A percentile compares a stretch with the other conserved stretches of the same genome.
Conservation (phyloP, 2,888 invertebrate genomes). For the Platerodrilus igneus region DNA sequence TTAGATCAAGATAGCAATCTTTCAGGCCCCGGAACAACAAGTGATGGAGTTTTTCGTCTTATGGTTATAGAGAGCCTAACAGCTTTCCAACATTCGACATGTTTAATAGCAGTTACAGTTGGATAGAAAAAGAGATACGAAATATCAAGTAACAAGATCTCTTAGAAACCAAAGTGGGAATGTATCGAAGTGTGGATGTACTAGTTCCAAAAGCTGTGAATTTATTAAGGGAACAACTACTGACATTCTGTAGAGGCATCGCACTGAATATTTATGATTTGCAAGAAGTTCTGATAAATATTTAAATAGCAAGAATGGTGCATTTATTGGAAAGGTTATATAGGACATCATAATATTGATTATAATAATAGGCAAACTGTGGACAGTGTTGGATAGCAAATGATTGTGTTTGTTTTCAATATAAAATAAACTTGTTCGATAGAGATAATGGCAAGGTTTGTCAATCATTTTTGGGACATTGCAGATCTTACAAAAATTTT, state of each 20-base stretch:
- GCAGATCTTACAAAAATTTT: no score
- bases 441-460: no score
- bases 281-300: conserved; percentile 66
- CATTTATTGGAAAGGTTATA: conserved; percentile 59
- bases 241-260: conserved; percentile 72
- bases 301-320: conserved; percentile 49
- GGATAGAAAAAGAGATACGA: conserved; percentile 63
- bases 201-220: conserved; percentile 71
- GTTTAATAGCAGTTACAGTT: conserved; percentile 71
- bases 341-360: conserved; percentile 54
- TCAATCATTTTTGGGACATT: no score
- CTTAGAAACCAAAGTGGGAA: conserved; percentile 83
- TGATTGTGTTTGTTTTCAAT: conserved; percentile 4
- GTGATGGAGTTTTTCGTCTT: conserved; percentile 78
- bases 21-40: conserved; percentile 66
- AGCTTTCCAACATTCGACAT: conserved; percentile 72
- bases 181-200: conserved; percentile 81
- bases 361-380: conserved; percentile 48
- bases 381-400: conserved; percentile 39
- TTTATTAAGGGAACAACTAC: conserved; percentile 75
- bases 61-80: conserved; percentile 89
- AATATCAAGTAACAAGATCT: conserved; percentile 61
- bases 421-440: not conserved
- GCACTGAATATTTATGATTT: conserved; percentile 69
- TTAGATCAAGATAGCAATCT: no score